Evolutionary conservation across 35 echinoderm and acorn worm genomes (phyloP), one percentile per base, ranked within the genome.

Genomic region (Apostichopus japonicus): DNA sequence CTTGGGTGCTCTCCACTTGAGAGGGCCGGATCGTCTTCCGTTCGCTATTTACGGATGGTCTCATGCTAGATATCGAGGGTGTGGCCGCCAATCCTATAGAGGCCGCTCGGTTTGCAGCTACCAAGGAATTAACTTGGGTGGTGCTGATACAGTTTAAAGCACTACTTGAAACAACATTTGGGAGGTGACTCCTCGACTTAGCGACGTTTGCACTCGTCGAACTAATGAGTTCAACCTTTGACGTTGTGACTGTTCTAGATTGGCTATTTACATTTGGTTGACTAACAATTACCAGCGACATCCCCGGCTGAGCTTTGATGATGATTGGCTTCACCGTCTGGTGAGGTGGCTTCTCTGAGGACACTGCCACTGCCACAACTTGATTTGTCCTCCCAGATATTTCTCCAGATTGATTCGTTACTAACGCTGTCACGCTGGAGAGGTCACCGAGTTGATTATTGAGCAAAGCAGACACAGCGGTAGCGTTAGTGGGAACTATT

Each of bases 401-500:
- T 9, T 94, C 61, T 1, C 84, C 84, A 4, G 77, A 65, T 53
- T 82, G 65, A 15, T 87, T 90, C 58, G 79, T 53, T 8, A 72
- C 91, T 27, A 91, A 55, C 56, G 81, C 79, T 27, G 54, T 51
- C 86, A 86, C 83, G 67, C 65, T 55, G 59, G 83, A 54, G 23
- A 78, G 79, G 24, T 90, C 65, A 62, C 84, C 56, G 44, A 87
- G 65, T 71, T 81, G 27, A 65, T 91, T 91, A 16, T 90, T 91
- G 25, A 83, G 77, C 54, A 88, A 77, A 1, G 58, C 76, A 57
- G 93, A 92, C 21, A 98, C 77, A 19, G 96, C 89, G 4, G 94
- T 94, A 6, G 94, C 96, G 90, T 96, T 96, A 54, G 93, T 95
- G 56, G 97, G 97, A 65, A 96, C 95, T 56, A 99, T 93, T 77